A percentile compares a stretch with the other conserved stretches of the same genome.
Evolutionary conservation across 2,113 vertebrate genomes (phyloP).

Genomic region (Micromys minutus): DNA sequence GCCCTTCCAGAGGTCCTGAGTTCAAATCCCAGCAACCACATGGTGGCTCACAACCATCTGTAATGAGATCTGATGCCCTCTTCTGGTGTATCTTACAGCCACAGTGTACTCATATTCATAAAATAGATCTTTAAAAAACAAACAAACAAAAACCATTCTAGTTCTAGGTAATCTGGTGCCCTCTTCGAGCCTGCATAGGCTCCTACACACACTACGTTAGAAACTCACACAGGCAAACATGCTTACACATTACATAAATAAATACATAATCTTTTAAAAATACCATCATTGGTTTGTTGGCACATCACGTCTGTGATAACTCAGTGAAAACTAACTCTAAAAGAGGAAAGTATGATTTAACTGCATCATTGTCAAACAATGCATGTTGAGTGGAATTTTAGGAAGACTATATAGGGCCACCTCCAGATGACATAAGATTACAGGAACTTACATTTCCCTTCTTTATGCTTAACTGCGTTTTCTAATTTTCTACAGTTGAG

Average conservation of each 20-base stretch:
- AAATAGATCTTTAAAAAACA: too few relatives aligned
- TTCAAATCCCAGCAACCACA: too few relatives aligned
- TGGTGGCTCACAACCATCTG: too few relatives aligned
- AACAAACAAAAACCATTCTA: not conserved
- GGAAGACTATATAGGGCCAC: not conserved
- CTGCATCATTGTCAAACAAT: not conserved
- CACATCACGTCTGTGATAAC: not conserved
- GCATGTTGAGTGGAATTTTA: not conserved
- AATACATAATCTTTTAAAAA: not conserved
- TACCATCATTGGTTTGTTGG: not conserved
- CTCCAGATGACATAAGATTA: not conserved
- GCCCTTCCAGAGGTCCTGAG: too few relatives aligned
- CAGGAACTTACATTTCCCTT: conserved; percentile 30
- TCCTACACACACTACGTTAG: not conserved
- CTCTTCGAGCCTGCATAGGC: not conserved
- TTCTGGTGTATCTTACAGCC: too few relatives aligned
- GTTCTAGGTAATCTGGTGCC: not conserved
- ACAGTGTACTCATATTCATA: too few relatives aligned
- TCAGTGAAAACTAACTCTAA: not conserved
- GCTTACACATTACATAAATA: not conserved
- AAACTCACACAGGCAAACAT: not conserved
- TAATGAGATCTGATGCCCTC: too few relatives aligned
- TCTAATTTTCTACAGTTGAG: not conserved
- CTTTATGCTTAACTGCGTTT: conserved; percentile 6
- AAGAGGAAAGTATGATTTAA: not conserved